phyloP scores from a whole-genome alignment of 2,888 invertebrate species.

The Cosmopolites sordidus region DNA sequence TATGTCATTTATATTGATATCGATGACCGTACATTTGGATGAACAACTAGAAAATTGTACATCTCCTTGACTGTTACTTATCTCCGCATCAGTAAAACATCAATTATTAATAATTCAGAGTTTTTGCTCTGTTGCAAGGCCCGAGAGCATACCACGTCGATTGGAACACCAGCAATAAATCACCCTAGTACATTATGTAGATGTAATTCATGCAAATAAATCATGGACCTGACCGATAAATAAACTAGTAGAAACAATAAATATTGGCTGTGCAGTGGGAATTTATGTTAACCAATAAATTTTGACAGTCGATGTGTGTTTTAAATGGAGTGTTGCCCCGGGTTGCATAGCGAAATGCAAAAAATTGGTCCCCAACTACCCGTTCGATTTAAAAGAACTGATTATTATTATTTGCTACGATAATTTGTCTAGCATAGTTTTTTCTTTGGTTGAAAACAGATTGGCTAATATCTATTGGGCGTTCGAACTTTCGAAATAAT shows the following conservation, averaged over 20 bases:
- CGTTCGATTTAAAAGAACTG: neutral
- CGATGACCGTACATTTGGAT: neutral
- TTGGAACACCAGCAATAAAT: constrained; percentile 20
- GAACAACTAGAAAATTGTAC: constrained; percentile 1
- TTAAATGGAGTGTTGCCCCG: neutral
- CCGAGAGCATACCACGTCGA: neutral
- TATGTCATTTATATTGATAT: neutral
- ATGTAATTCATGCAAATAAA: constrained; percentile 37
- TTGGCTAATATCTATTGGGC: too few species aligned
- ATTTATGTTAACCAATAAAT: constrained; percentile 34
- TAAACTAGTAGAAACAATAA: constrained; percentile 34
- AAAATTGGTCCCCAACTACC: neutral
- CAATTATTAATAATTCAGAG: constrained; percentile 1
- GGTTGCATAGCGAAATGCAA: neutral
- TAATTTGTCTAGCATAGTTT: too few species aligned
- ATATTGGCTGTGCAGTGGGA: constrained; percentile 28
- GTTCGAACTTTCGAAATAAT: too few species aligned
- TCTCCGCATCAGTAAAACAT: neutral
- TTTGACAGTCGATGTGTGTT: constrained; percentile 25
- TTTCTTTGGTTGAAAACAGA: too few species aligned
- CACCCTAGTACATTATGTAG: constrained; percentile 27
- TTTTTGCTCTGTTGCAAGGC: constrained; percentile 1
- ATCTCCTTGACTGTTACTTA: neutral
- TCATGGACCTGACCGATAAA: constrained; percentile 34
- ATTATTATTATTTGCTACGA: neutral